Base-by-base conservation (phyloP, 2,888 invertebrate genomes). In the Dynastes maya region DNA sequence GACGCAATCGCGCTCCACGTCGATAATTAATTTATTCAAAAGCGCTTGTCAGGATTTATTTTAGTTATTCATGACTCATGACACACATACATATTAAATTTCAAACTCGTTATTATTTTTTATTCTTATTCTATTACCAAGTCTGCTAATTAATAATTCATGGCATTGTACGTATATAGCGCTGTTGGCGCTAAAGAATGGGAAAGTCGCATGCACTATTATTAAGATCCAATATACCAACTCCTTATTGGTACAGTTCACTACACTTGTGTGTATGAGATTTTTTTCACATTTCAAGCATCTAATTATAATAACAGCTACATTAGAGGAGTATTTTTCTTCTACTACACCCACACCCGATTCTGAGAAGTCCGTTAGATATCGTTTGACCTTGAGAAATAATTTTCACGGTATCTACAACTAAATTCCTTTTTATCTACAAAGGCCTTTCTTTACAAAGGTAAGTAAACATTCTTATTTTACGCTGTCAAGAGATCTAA, bases 11-110 rank as follows among this genome's bases (percentile, higher is more conserved):
- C 45, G 45, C 45, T 32, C 27, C 32, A 16, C n/a, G 32, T 32
- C n/a, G 53, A 55, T 49, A 49, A 71, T 71, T 58, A 71, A 71
- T 55, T 55, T 71, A 58, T 55, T 55, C 55, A 32, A 32, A 71
- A 71, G 49, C 55, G 55, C 37, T 32, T 71, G 68, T 49, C 68
- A 13, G 55, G 22, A 22, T 22, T 55, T 55, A 58, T 22, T 61
- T 22, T 74, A 74, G 13, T 61, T 74, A 74, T 74, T 74, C 63
- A 61, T 74, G 55, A 61, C 61, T 74, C 63, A 61, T 74, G 55
- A 61, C 61, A 61, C 40, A 51, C 29, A 51, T 51, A 53, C 37
- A 68, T 68, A 51, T 74, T 55, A 71, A 16, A 71, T 71, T 71
- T 40, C 40, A 68, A 68, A 68, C 68, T 27, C 68, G 51, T 68